Conservation (phyloP, 2,888 invertebrate species). For the Metellina segmentata region DNA sequence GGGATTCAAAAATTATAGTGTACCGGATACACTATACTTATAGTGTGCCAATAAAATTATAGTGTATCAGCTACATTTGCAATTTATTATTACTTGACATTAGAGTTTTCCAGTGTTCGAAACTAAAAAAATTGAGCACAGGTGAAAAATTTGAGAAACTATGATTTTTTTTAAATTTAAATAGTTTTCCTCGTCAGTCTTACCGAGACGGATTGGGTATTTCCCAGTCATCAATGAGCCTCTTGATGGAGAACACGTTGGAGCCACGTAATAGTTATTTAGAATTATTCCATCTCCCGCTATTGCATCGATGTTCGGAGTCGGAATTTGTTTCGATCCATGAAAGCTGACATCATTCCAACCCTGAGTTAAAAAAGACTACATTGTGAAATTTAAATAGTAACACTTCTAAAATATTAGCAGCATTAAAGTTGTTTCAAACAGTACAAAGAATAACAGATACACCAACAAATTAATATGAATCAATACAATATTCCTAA, state of each 20-base stretch:
- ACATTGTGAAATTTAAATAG: constrained; percentile 33
- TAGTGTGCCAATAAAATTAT: too few relatives aligned
- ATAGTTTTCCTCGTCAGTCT: background rate
- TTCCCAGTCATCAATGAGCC: constrained; percentile 94
- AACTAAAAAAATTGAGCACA: background rate
- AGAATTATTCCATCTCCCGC: constrained; percentile 91
- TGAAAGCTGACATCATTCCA: constrained; percentile 96
- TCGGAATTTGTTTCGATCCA: constrained; percentile 92
- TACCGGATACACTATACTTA: too few relatives aligned
- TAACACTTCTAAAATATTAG: too few relatives aligned
- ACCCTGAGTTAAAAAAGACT: constrained; percentile 83
- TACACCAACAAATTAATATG: too few relatives aligned
- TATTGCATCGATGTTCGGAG: constrained; percentile 94
- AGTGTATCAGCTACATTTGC: background rate
- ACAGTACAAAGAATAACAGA: too few relatives aligned
- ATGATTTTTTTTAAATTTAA: background rate
- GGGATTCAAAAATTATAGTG: too few relatives aligned
- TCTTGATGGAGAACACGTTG: constrained; percentile 94
- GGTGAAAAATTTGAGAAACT: background rate
- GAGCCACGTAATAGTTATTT: constrained; percentile 92
- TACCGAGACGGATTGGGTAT: constrained; percentile 93
- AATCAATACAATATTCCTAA: too few relatives aligned
- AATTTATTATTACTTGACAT: background rate
- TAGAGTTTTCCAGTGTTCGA: too few relatives aligned
- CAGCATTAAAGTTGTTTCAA: too few relatives aligned